Percentiles rank a stretch among this genome's conserved stretches.
Evolutionary conservation across 2,888 invertebrate genomes (phyloP).

Genomic region (Hirtodrosophila confusa): DNA sequence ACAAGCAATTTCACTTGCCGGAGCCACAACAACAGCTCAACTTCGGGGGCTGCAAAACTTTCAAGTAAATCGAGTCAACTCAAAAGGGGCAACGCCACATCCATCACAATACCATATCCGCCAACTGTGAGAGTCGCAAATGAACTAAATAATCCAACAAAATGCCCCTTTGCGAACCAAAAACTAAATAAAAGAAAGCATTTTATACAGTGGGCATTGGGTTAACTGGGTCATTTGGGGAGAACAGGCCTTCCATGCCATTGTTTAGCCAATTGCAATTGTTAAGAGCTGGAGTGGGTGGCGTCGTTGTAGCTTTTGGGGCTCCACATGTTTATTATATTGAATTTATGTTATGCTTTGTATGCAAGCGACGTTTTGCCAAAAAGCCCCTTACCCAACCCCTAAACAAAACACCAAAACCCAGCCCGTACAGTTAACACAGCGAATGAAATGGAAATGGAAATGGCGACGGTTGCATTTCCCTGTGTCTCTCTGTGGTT

Average conservation of each 20-base stretch:
- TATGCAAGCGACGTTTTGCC: slow-evolving; percentile 50
- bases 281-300: slow-evolving; percentile 27
- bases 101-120: slow-evolving; percentile 43
- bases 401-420: slow-evolving; percentile 9
- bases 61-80: slow-evolving; percentile 52
- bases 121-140: slow-evolving; percentile 23
- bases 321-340: slow-evolving; percentile 54
- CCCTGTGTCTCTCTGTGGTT: slow-evolving; percentile 10
- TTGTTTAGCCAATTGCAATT: slow-evolving; percentile 61
- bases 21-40: slow-evolving; percentile 29
- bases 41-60: slow-evolving; percentile 35
- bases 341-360: slow-evolving; percentile 55
- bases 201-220: slow-evolving; percentile 10
- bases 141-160: slow-evolving; percentile 52
- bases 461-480: slow-evolving; percentile 41
- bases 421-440: slow-evolving; percentile 22
- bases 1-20: slow-evolving; percentile 76
- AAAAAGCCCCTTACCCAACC: neutral
- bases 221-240: slow-evolving; percentile 51
- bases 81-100: slow-evolving; percentile 37
- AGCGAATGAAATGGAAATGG: slow-evolving; percentile 37
- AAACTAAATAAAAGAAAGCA: neutral
- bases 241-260: slow-evolving; percentile 39
- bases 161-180: slow-evolving; percentile 9
- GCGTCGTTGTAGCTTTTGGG: neutral